A percentile compares a stretch with the other conserved stretches of the same genome.
phyloP scores from a whole-genome alignment of 2,113 vertebrate genomes.

The Petromus typicus region DNA sequence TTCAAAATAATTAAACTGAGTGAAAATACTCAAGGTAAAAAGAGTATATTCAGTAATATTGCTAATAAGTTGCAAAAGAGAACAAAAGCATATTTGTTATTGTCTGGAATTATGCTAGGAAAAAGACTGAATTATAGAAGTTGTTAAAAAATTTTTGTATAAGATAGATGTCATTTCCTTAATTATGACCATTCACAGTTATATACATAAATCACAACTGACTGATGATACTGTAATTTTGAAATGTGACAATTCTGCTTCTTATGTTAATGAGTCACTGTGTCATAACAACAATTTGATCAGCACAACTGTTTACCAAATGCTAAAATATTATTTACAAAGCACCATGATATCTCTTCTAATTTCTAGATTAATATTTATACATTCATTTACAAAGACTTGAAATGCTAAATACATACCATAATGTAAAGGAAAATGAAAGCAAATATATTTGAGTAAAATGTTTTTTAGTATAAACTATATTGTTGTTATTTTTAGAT shows the following conservation, averaged over 20 bases:
- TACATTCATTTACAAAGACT: not conserved
- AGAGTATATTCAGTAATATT: not conserved
- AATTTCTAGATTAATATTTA: constrained; percentile 3
- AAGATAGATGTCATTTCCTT: no score
- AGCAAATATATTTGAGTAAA: not conserved
- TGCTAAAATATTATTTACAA: not conserved
- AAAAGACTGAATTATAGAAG: no score
- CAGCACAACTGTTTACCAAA: not conserved
- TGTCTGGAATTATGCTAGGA: no score
- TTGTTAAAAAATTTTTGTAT: no score
- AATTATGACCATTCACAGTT: no score
- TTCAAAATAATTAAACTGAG: not conserved
- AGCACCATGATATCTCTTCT: not conserved
- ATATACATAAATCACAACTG: no score
- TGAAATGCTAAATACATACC: not conserved
- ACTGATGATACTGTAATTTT: not conserved
- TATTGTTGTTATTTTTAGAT: not conserved
- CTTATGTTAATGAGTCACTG: not conserved
- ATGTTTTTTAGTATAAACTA: not conserved
- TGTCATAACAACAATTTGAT: not conserved
- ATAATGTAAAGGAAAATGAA: not conserved
- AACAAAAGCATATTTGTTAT: no score
- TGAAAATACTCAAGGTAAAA: not conserved
- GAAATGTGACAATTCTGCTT: not conserved
- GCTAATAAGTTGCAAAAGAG: no score